Base-by-base conservation (phyloP, 2,888 invertebrate species). In the Lydus trimaculatus region DNA sequence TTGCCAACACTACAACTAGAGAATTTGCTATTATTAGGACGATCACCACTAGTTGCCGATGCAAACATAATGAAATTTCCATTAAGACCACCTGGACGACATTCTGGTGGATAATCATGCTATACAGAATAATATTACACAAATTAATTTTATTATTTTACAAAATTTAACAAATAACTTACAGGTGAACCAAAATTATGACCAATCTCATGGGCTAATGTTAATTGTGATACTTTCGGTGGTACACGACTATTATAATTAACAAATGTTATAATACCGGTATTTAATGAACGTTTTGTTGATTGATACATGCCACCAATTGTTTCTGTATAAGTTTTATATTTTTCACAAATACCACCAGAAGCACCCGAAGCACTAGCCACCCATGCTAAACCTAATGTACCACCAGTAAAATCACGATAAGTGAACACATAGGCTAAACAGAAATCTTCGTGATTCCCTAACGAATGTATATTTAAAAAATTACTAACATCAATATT, bases 21-120 rank as follows among this genome's bases (percentile, higher is more conserved):
- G 88, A 99, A 99, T 83, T 96, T 94, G 80, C 97, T 97, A 87
- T 99, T 99, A 88, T 99, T 99, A 11, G 95, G 94, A 65, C 97
- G 91, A 87, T 99, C 98, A 63, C 99, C 99, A 72, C 97, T 97
- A 0, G 99, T 99, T 9, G 99, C 99, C 62, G 98, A 98, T 17
- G 98, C 97, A 86, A 98, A 99, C 99, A 99, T 99, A 80, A 99
- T 99, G 86, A 91, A 99, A 89, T 99, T 99, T 66, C 99, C 99
- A 74, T 91, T 91, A 39, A 93, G 89, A 9, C 97, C 95, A 68
- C 97, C 97, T 0, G 98, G 96, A 71, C 96, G 90, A 84, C 95
- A 96, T 79, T 96, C 94, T 23, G 91, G 91, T 0, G 96, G 96
- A 86, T 94, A 96, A 86, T 98, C 98, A 86, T 98, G 98, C 97